A percentile compares a stretch with the other conserved stretches of the same genome.
Conservation (phyloP, 92 coral and sea anemone species). For the Scolanthus callimorphus region DNA sequence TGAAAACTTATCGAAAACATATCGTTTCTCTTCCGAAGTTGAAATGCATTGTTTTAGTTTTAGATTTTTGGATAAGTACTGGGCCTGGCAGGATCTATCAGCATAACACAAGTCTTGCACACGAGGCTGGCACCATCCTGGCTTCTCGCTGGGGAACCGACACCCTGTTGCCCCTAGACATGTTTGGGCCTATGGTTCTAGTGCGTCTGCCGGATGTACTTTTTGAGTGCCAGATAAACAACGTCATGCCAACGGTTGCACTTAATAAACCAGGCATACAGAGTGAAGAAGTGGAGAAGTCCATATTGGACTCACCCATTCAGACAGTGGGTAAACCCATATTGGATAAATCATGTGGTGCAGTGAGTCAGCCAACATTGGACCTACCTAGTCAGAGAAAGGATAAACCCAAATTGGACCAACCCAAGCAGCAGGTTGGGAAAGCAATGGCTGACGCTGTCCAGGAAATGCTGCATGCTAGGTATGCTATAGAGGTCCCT, state of each 20-base stretch:
- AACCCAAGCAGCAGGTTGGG: too few species aligned
- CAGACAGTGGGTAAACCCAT: too few species aligned
- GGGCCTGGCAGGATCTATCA: slow-evolving; percentile 39
- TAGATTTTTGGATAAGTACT: slow-evolving; percentile 53
- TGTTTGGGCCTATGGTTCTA: slow-evolving; percentile 68
- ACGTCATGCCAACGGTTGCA: too few species aligned
- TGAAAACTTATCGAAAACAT: too few species aligned
- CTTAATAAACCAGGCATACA: too few species aligned
- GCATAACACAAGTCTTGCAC: slow-evolving; percentile 47
- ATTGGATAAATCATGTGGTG: too few species aligned
- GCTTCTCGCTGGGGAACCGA: slow-evolving; percentile 48
- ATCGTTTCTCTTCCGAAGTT: too few species aligned
- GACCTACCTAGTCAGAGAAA: too few species aligned
- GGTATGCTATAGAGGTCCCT: slow-evolving; percentile 52
- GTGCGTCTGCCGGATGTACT: slow-evolving; percentile 52
- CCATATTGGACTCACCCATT: too few species aligned
- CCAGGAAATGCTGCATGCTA: slow-evolving; percentile 45
- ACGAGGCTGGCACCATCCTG: slow-evolving; percentile 44
- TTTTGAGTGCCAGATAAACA: slow-evolving; percentile 3
- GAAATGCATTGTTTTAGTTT: slow-evolving; percentile 19
- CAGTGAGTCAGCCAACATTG: too few species aligned
- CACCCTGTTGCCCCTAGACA: slow-evolving; percentile 35
- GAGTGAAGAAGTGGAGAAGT: neutral
- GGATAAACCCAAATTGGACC: neutral
- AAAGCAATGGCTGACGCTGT: slow-evolving; percentile 56